Evolutionary conservation across 2,888 invertebrate species (phyloP), one percentile per base, ranked within the genome.

Genomic region (Abrostola tripartita): DNA sequence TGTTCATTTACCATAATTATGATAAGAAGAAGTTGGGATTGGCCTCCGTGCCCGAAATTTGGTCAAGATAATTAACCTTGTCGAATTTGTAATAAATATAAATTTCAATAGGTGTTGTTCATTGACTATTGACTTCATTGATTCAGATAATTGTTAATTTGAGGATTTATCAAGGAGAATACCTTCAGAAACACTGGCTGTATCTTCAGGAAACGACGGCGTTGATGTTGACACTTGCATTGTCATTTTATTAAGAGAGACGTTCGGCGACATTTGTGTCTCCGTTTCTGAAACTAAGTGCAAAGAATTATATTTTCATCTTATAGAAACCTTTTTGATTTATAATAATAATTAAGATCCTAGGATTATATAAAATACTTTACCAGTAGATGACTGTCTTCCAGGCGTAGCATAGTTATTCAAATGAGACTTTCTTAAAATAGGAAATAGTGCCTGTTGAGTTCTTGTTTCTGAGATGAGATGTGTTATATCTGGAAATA

Each of bases 401-500:
- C 35, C 12, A 7, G 47, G 0, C 8, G 41, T 12, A 0, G 38
- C 56, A 12, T 57, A 37, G 8, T 70, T 36, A 53, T 35, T 54
- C 24, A n/a, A 24, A 47, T 0, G 8, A 47, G 8, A 65, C 44
- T 61, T 71, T 11, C 37, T 44, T 38, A 72, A 47, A 42, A 55
- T 61, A 51, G 71, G 76, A 35, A 10, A 53, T 11, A 70, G 38
- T 10, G 61, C 54, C 52, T 71, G 54, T 5, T 49, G 65, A 38
- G 61, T 58, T 58, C 50, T 58, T 4, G 52, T 37, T 50, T 70
- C 71, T 14, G 44, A 51, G 2, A 69, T 38, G 2, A 75, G 52
- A 35, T 71, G 72, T 42, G 71, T 61, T 59, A 72, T 70, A 56
- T 72, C 72, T 72, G 61, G 42, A 75, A 72, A 24, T 12, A 35